Percentiles rank a stretch among this genome's conserved stretches.
Conservation (phyloP, 1,140 invertebrate species). For the Heliconius nattereri region DNA sequence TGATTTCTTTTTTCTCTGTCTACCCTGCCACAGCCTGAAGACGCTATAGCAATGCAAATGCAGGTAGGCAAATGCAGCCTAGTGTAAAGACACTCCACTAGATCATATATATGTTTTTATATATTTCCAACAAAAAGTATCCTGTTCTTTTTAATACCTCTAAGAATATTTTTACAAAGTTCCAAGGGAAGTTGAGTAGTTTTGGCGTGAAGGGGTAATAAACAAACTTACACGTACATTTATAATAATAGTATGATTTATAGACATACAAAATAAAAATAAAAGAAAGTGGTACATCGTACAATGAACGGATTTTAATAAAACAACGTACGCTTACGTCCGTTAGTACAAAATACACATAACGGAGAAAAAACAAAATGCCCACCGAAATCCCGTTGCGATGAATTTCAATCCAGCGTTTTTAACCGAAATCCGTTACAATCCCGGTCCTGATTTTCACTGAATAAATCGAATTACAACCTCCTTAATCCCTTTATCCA, state of each 20-base stretch:
- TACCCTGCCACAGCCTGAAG: too few species aligned
- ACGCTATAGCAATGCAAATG: too few species aligned
- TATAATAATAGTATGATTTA: too few species aligned
- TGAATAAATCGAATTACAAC: constrained; percentile 38
- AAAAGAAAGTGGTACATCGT: background rate
- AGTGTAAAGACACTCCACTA: too few species aligned
- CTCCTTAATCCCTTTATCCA: constrained; percentile 36
- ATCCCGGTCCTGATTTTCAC: constrained; percentile 26
- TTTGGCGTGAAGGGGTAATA: too few species aligned
- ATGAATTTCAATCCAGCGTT: constrained; percentile 17
- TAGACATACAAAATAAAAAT: background rate
- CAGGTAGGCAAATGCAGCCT: too few species aligned
- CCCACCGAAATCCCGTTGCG: background rate
- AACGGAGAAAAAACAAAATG: background rate
- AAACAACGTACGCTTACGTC: background rate
- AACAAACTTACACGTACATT: too few species aligned
- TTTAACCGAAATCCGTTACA: constrained; percentile 24
- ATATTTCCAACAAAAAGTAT: too few species aligned
- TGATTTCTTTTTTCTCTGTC: background rate
- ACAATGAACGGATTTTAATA: background rate
- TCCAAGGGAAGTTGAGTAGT: too few species aligned
- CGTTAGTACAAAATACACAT: background rate
- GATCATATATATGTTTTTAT: too few species aligned
- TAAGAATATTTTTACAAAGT: too few species aligned
- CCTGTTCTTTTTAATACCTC: too few species aligned